phyloP scores from a whole-genome alignment of 2,797 vertebrate genomes.

The Psittacula echo region DNA sequence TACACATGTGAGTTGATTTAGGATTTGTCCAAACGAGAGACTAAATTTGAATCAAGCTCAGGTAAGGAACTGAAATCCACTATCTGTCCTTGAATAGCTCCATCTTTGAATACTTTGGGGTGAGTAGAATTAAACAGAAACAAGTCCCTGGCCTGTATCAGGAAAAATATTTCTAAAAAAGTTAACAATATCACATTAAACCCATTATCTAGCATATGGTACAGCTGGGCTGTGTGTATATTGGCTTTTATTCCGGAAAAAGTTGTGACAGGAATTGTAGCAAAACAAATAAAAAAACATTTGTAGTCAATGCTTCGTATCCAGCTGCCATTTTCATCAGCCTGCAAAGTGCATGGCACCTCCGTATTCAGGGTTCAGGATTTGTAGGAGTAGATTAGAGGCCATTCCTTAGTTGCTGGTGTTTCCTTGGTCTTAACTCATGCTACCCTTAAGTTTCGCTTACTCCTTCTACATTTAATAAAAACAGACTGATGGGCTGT shows the following conservation, averaged over 20 bases:
- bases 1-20: not conserved
- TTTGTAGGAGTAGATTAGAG: not conserved
- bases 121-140: not conserved
- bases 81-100: not conserved
- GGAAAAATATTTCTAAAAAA: not conserved
- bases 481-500: not conserved
- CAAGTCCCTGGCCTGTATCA: not conserved
- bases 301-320: not conserved
- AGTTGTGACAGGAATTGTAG: not conserved
- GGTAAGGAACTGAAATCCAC: not conserved
- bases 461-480: not conserved
- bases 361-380: not conserved
- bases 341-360: not conserved
- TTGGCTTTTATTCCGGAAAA: not conserved
- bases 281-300: not conserved
- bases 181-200: not conserved
- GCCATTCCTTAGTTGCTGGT: not conserved
- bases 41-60: not conserved
- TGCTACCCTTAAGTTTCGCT: fast-evolving
- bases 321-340: not conserved
- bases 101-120: not conserved
- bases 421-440: not conserved
- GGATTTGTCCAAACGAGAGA: not conserved
- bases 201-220: not conserved
- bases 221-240: too few relatives aligned